Percentiles rank a stretch among this genome's conserved stretches.
These are phyloP conservation scores for Tylochromis polylepis DNA, from an alignment of 2,113 vertebrate genomes.

Conservation along the genomic window DNA sequence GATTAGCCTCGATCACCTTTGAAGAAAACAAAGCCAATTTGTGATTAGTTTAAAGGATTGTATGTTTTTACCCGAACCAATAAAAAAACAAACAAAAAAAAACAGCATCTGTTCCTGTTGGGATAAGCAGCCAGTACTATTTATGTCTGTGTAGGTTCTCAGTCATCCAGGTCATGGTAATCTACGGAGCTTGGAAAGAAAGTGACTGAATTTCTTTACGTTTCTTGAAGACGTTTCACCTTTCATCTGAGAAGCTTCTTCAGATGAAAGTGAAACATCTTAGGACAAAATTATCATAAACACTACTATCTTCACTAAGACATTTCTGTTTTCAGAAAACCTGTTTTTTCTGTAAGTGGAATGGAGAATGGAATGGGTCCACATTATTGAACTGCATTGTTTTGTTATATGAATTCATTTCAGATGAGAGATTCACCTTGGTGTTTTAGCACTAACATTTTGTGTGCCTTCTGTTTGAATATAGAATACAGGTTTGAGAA, in stretches of 20 bases:
- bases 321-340: not conserved
- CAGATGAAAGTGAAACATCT: not conserved
- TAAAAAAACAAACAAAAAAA: too few species aligned
- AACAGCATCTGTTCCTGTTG: not conserved
- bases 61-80: not conserved
- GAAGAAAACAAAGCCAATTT: not conserved
- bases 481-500: slow-evolving; percentile 84
- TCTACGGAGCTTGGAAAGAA: not conserved
- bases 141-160: not conserved
- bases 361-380: too few species aligned
- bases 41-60: not conserved
- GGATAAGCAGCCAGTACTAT: not conserved
- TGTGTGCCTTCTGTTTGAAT: not conserved
- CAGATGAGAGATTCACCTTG: too few species aligned
- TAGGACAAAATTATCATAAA: not conserved
- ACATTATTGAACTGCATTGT: not conserved
- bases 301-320: not conserved
- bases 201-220: not conserved
- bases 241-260: not conserved
- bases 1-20: not conserved
- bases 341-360: not conserved
- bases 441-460: not conserved
- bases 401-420: not conserved
- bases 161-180: not conserved
- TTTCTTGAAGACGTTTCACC: too few species aligned